These are phyloP conservation scores for Asarcornis scutulata DNA, from an alignment of 2,113 vertebrate genomes.

Conservation along the genomic window DNA sequence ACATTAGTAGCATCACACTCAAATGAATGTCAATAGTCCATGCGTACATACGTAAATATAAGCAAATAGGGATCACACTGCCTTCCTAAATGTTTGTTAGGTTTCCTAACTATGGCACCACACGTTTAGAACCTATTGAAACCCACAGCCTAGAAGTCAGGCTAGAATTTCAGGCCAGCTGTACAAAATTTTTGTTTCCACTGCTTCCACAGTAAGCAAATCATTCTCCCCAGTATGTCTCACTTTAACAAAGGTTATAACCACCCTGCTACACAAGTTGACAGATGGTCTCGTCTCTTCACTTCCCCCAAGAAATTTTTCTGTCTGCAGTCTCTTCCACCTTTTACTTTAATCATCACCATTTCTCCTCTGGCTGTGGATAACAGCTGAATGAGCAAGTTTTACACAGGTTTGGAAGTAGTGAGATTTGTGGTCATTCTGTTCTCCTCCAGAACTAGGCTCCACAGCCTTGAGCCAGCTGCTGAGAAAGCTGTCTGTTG, in stretches of 20 bases:
- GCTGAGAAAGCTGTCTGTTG: slow-evolving; percentile 1
- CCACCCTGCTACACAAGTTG: accelerated
- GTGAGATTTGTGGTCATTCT: background rate
- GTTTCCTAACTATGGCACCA: background rate
- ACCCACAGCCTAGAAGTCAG: background rate
- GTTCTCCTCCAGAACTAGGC: background rate
- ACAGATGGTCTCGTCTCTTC: background rate
- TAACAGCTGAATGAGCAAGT: background rate
- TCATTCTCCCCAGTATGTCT: background rate
- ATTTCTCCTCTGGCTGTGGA: background rate
- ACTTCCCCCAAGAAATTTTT: background rate
- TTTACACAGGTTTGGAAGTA: background rate
- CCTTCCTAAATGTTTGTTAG: background rate
- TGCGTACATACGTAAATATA: background rate
- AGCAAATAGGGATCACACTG: background rate
- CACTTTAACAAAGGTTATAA: background rate
- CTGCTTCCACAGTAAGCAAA: background rate
- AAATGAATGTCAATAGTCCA: background rate
- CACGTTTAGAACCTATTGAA: background rate
- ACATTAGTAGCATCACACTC: background rate
- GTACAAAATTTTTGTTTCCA: background rate
- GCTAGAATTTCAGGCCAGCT: background rate
- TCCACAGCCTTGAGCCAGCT: slow-evolving; percentile 9
- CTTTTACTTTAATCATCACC: background rate
- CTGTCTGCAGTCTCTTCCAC: background rate